Conservation (phyloP, 2,113 vertebrate species). For the Noturus placidus region DNA sequence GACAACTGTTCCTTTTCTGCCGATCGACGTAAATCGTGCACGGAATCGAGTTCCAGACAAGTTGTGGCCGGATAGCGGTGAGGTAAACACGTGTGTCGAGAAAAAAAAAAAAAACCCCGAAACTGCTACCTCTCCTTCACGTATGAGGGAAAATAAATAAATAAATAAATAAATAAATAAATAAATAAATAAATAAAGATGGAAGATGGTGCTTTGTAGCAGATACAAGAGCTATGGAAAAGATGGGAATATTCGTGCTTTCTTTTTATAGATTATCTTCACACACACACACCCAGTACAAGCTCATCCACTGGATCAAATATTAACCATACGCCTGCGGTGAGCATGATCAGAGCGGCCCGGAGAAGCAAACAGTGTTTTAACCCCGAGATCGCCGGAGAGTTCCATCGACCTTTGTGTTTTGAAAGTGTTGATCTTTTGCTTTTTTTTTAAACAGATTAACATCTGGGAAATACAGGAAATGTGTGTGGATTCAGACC, state of each 20-base stretch:
- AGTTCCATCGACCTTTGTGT: not conserved
- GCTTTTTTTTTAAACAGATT: not conserved
- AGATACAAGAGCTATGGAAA: not conserved
- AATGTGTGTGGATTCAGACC: no score
- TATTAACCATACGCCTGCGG: constrained; percentile 45
- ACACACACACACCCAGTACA: not conserved
- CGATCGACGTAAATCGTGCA: not conserved
- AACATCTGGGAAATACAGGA: not conserved
- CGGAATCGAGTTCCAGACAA: not conserved
- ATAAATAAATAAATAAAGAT: not conserved
- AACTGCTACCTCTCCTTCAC: no score
- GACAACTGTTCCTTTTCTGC: no score
- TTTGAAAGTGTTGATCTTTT: no score
- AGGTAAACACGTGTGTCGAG: no score
- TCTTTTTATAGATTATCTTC: not conserved
- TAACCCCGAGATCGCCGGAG: constrained; percentile 17
- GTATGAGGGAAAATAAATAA: no score
- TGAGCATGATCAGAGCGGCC: constrained; percentile 39
- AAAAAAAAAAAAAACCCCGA: not conserved
- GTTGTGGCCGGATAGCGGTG: no score
- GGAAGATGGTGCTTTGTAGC: not conserved
- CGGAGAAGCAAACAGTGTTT: constrained; percentile 42
- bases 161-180: no score
- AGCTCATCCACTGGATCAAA: constrained; percentile 41
- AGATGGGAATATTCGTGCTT: not conserved